Percentiles rank a stretch among this genome's conserved stretches.
These are phyloP conservation scores for Dromaius novaehollandiae DNA, from an alignment of 2,113 vertebrate species.

Conservation along the genomic window DNA sequence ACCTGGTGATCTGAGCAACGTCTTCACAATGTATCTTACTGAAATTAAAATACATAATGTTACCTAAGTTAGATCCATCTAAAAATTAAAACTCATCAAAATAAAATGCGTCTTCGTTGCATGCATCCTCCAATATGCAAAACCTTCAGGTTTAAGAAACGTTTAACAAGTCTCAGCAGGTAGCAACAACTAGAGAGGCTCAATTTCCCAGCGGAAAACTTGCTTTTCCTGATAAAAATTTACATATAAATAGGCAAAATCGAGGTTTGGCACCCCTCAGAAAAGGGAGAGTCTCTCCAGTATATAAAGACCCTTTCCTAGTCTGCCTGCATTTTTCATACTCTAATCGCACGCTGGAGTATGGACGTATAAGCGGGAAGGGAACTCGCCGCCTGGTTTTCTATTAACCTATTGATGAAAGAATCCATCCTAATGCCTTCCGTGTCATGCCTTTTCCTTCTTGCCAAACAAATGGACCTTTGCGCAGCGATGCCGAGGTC, in stretches of 20 bases:
- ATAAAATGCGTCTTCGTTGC: not conserved
- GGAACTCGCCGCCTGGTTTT: constrained; percentile 63
- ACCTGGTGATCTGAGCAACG: not conserved
- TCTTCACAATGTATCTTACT: not conserved
- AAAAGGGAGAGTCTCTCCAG: not conserved
- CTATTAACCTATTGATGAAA: constrained; percentile 81
- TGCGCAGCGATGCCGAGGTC: not conserved
- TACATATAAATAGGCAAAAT: constrained; percentile 79
- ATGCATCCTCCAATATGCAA: not conserved
- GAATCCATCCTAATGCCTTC: constrained; percentile 70
- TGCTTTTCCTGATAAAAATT: constrained; percentile 62
- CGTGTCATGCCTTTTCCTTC: constrained; percentile 56
- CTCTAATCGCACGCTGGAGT: not conserved
- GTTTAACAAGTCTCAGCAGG: not conserved
- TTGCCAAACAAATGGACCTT: constrained; percentile 62
- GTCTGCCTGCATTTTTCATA: constrained; percentile 64
- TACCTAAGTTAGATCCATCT: not conserved
- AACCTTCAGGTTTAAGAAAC: not conserved
- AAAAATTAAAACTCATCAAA: not conserved
- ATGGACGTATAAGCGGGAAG: constrained; percentile 28
- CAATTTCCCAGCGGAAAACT: not conserved
- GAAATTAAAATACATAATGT: not conserved
- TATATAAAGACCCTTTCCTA: not conserved
- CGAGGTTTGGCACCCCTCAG: not conserved
- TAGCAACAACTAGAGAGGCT: not conserved